Evolutionary conservation across 1,140 invertebrate species (phyloP), one percentile per base, ranked within the genome.

Genomic region (Zophobas morio): DNA sequence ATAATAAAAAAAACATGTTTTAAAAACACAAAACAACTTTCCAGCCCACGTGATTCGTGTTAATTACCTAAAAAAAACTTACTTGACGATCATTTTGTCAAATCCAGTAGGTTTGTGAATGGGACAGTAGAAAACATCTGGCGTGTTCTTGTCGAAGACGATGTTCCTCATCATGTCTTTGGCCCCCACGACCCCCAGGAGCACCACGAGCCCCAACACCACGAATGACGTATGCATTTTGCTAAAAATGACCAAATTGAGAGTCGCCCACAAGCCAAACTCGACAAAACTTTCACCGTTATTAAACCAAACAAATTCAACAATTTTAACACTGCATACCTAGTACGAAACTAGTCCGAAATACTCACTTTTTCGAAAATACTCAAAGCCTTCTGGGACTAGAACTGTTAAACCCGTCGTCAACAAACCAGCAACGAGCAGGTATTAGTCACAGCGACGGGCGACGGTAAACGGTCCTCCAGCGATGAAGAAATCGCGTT

Each of bases 61-160:
- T n/a, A n/a, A n/a, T n/a, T n/a, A n/a, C n/a, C n/a, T n/a, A n/a
- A n/a, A n/a, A 32, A 54, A 5, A 39, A 82, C 83, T 86, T 85
- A 88, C 87, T 88, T 88, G 1, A 93, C 91, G 70, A 92, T 91
- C 82, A 93, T 88, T 83, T 93, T 92, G 73, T 92, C 90, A 80
- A 92, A 89, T 3, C 90, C 90, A n/a, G 90, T 92, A 5, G 93
- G 93, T 82, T 94, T 94, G 63, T 93, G 90, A 84, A 93, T 91
- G 1, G 94, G 93, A 86, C 94, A 95, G 84, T 95, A 96, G 86
- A 96, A 96, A 0, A 95, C 93, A 81, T 94, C 92, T 0, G 94
- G 94, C 0, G 94, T 95, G 79, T 94, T 94, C 84, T 94, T 93
- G 81, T 96, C 93, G 82, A 91, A 96, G 35, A 95, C 93, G 79